Evolutionary conservation across 2,113 vertebrate genomes (phyloP).

Genomic region (Caranx melampygus): DNA sequence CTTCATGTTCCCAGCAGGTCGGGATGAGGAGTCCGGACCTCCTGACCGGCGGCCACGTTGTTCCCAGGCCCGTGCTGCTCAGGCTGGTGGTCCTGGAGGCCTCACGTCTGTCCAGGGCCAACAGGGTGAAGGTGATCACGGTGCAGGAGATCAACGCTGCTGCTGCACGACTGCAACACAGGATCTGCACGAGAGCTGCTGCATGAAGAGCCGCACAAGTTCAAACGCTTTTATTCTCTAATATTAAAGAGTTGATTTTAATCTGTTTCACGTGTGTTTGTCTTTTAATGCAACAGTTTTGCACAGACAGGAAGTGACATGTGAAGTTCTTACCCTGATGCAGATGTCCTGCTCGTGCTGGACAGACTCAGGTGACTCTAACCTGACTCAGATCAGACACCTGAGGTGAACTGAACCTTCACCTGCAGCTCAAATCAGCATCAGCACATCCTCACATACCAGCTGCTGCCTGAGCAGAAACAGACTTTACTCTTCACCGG

Average conservation of each 20-base stretch:
- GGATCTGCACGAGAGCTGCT: constrained; percentile 30
- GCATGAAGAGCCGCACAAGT: constrained; percentile 47
- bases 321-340: no score
- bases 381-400: no score
- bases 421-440: no score
- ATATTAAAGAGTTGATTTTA: constrained; percentile 45
- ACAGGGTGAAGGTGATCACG: constrained; percentile 71
- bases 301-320: no score
- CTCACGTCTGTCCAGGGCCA: constrained; percentile 70
- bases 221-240: constrained; percentile 5
- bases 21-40: constrained; percentile 33
- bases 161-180: constrained; percentile 25
- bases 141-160: constrained; percentile 73
- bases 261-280: neutral
- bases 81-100: constrained; percentile 76
- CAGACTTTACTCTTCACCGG: no score
- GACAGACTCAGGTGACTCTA: no score
- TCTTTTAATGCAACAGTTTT: no score
- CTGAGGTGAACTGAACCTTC: no score
- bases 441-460: no score
- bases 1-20: constrained; percentile 36
- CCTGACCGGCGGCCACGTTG: neutral
- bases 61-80: constrained; percentile 62
- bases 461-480: no score
- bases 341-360: no score